A percentile compares a stretch with the other conserved stretches of the same genome.
These are phyloP conservation scores for Geophilus truncorum DNA, from an alignment of 2,888 invertebrate species.

Conservation along the genomic window DNA sequence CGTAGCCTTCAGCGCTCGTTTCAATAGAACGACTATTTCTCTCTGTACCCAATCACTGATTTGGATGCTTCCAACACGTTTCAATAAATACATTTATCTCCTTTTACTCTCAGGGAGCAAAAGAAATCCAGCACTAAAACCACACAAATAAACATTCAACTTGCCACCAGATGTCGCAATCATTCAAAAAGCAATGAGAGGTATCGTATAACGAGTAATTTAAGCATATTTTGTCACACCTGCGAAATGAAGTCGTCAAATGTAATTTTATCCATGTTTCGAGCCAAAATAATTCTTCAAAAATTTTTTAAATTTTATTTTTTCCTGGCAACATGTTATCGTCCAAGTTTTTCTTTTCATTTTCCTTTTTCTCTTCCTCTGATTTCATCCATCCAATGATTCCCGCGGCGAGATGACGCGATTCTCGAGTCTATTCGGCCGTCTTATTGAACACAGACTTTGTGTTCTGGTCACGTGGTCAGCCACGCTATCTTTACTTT, in stretches of 20 bases:
- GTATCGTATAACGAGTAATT: too few species aligned
- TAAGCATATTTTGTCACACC: too few species aligned
- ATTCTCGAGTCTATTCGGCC: constrained; percentile 2
- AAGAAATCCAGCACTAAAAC: too few species aligned
- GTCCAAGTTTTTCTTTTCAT: background rate
- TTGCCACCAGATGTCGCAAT: too few species aligned
- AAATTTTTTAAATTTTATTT: background rate
- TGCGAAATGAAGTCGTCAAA: too few species aligned
- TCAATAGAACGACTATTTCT: background rate
- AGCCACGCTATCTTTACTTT: background rate
- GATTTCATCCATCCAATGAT: constrained; percentile 15
- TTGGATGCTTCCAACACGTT: background rate
- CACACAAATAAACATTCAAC: background rate
- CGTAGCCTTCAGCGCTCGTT: background rate
- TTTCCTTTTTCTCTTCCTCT: background rate
- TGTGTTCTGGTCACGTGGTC: constrained; percentile 5
- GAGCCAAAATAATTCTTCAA: background rate
- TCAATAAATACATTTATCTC: background rate
- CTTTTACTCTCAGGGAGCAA: background rate
- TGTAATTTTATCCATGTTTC: too few species aligned
- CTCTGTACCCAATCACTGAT: background rate
- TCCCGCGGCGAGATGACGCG: constrained; percentile 12
- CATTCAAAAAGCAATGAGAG: too few species aligned
- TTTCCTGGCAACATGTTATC: background rate
- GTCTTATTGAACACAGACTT: constrained; percentile 2